phyloP scores from a whole-genome alignment of 37 sponge, comb jelly and placozoan genomes.

The Spongilla lacustris region DNA sequence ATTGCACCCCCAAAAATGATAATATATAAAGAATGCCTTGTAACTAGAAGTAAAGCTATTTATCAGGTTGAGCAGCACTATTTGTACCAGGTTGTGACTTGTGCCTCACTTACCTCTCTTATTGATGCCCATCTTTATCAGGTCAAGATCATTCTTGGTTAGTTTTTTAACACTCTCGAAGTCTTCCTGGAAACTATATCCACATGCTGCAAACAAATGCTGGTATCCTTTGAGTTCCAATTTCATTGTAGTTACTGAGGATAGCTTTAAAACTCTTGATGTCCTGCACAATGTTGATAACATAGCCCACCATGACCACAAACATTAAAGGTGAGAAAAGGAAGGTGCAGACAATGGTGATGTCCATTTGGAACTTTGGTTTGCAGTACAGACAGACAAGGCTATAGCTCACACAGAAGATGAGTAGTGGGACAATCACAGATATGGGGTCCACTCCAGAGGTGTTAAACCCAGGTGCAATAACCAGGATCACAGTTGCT shows the following conservation, averaged over 20 bases:
- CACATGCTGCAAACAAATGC: constrained; percentile 46
- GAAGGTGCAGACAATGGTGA: constrained; percentile 69
- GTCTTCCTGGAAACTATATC: constrained; percentile 61
- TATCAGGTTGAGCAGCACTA: no score
- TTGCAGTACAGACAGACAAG: constrained; percentile 52
- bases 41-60: no score
- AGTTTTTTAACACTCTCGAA: constrained; percentile 63
- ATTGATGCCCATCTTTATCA: constrained; percentile 68
- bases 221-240: constrained; percentile 64
- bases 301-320: constrained; percentile 53
- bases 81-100: no score
- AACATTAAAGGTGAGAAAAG: constrained; percentile 76
- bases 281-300: no score
- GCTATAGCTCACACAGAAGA: constrained; percentile 49
- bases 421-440: neutral
- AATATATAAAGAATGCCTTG: no score
- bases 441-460: neutral
- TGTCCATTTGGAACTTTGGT: constrained; percentile 56
- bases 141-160: constrained; percentile 32
- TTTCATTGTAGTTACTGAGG: no score
- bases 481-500: constrained; percentile 80
- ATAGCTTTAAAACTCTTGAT: no score
- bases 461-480: constrained; percentile 64
- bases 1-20: no score
- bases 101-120: constrained; percentile 53